phyloP scores from a whole-genome alignment of 2,797 vertebrate genomes.

The Phrynocephalus vlangalii region DNA sequence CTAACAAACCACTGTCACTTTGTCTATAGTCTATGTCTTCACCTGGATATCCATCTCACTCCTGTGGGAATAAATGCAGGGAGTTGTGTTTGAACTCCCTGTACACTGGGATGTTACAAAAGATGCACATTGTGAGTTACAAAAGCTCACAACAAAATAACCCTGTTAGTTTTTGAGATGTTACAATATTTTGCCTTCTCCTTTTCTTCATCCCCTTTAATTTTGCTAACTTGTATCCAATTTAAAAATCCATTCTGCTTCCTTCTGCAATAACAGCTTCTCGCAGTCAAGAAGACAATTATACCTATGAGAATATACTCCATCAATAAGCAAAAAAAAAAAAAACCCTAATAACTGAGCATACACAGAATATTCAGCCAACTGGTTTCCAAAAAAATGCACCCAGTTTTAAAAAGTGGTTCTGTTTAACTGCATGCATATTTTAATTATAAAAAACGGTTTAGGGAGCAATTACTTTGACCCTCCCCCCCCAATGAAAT shows the following conservation, averaged over 20 bases:
- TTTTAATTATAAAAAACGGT: not conserved
- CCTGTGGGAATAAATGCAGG: too few species aligned
- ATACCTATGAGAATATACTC: not conserved
- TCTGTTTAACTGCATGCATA: too few species aligned
- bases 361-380: not conserved
- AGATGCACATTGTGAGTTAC: too few species aligned
- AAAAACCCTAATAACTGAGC: not conserved
- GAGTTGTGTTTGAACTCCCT: too few species aligned
- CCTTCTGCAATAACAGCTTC: not conserved
- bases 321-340: not conserved
- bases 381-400: not conserved
- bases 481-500: not conserved
- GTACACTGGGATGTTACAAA: too few species aligned
- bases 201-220: too few species aligned
- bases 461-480: not conserved
- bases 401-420: not conserved
- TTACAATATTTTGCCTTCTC: too few species aligned
- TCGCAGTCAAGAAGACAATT: not conserved
- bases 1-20: too few species aligned
- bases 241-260: not conserved
- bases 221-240: not conserved
- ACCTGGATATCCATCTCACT: too few species aligned
- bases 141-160: too few species aligned
- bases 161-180: too few species aligned
- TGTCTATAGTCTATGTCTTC: too few species aligned